Evolutionary conservation across 2,888 invertebrate species (phyloP).

Genomic region (Neoscelio sp.): DNA sequence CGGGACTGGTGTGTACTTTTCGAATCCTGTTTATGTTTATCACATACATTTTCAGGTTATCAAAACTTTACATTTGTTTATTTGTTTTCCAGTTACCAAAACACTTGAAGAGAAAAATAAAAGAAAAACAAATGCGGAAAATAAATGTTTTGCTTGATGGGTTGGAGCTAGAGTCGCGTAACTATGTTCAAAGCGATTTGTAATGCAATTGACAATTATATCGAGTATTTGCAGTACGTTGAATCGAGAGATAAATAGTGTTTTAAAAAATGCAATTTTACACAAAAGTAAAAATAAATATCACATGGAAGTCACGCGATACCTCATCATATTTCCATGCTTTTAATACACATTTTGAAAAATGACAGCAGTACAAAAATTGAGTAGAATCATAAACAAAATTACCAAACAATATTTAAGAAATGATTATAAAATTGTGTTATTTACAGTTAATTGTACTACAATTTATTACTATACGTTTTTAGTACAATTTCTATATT

Average conservation of each 20-base stretch:
- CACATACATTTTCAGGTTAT: conserved; percentile 40
- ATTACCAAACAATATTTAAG: no score
- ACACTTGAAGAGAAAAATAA: conserved; percentile 41
- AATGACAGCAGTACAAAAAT: no score
- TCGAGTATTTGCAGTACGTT: conserved; percentile 37
- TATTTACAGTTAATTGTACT: no score
- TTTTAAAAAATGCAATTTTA: no score
- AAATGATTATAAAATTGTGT: no score
- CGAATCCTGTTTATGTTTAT: conserved; percentile 51
- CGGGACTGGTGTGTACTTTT: conserved; percentile 38
- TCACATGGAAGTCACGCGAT: background rate
- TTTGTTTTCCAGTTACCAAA: no score
- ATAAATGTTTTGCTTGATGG: conserved; percentile 37
- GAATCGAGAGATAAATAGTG: no score
- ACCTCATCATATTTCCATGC: no score
- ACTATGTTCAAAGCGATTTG: conserved; percentile 26
- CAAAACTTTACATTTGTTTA: conserved; percentile 32
- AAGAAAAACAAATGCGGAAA: conserved; percentile 7
- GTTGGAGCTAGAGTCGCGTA: conserved; percentile 27
- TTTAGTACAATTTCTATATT: no score
- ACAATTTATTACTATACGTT: no score
- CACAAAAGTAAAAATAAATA: conserved; percentile 3
- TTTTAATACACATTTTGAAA: no score
- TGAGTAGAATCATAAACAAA: no score
- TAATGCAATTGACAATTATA: conserved; percentile 25